Evolutionary conservation across 2,888 invertebrate genomes (phyloP).

Genomic region (Parthenolecanium corni): DNA sequence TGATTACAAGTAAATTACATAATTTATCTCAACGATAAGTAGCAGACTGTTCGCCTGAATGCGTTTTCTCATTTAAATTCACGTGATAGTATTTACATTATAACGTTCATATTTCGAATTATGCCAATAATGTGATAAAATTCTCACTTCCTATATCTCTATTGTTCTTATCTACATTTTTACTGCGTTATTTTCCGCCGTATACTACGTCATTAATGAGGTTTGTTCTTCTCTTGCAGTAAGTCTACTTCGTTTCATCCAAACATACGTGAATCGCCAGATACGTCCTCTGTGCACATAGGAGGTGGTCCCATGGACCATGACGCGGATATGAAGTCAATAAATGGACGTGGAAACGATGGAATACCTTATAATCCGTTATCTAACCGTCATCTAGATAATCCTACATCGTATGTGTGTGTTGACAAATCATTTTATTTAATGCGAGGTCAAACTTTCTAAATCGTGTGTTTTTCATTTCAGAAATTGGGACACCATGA

Average conservation of each 20-base stretch:
- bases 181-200: neutral
- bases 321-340: conserved; percentile 31
- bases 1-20: neutral
- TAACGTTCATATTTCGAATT: neutral
- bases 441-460: neutral
- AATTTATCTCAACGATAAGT: neutral
- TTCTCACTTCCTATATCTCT: neutral
- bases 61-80: neutral
- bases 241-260: conserved; percentile 33
- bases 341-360: conserved; percentile 35
- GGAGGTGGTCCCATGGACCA: conserved; percentile 32
- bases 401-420: conserved; percentile 62
- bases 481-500: conserved; percentile 46
- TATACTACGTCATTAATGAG: too few relatives aligned
- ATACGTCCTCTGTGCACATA: conserved; percentile 40
- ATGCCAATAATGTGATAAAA: neutral
- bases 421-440: neutral
- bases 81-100: neutral
- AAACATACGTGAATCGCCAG: conserved; percentile 40
- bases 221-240: neutral
- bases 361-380: conserved; percentile 46
- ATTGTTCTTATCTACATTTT: neutral
- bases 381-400: conserved; percentile 56
- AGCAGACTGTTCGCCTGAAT: neutral
- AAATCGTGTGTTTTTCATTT: conserved; percentile 29